These are phyloP conservation scores for Neocrepidodera transversa DNA, from an alignment of 2,888 invertebrate genomes.

Conservation along the genomic window DNA sequence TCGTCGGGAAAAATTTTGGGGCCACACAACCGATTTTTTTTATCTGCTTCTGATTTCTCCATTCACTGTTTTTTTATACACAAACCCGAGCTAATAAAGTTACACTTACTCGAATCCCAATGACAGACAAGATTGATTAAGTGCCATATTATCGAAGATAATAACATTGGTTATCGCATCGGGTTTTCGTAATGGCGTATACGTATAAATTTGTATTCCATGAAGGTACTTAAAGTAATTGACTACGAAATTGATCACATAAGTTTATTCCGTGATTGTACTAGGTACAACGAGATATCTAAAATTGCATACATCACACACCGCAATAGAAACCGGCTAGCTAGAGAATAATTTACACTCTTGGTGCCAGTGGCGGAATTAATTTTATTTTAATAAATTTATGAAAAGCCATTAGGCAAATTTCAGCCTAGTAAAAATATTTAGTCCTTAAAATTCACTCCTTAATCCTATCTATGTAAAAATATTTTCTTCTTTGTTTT, in stretches of 20 bases:
- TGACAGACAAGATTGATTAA: slow-evolving; percentile 39
- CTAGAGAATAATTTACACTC: slow-evolving; percentile 57
- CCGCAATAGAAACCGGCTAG: slow-evolving; percentile 3
- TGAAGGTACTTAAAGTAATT: slow-evolving; percentile 40
- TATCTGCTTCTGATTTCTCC: background rate
- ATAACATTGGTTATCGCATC: slow-evolving; percentile 42
- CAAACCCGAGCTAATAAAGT: slow-evolving; percentile 21
- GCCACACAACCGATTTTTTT: too few species aligned
- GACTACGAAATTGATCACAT: slow-evolving; percentile 54
- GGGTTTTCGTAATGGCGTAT: slow-evolving; percentile 37
- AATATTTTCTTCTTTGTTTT: too few species aligned
- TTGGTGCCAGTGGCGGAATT: background rate
- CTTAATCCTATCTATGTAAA: too few species aligned
- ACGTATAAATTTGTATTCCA: slow-evolving; percentile 35
- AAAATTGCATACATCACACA: slow-evolving; percentile 54
- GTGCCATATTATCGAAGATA: slow-evolving; percentile 35
- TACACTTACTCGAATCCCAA: slow-evolving; percentile 22
- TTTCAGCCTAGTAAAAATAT: too few species aligned
- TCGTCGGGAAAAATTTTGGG: too few species aligned
- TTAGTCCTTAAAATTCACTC: too few species aligned
- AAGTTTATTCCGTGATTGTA: slow-evolving; percentile 55
- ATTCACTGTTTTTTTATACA: background rate
- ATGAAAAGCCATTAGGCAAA: too few species aligned
- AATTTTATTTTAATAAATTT: too few species aligned
- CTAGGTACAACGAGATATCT: slow-evolving; percentile 56